A percentile compares a stretch with the other conserved stretches of the same genome.
Conservation (phyloP, 2,113 vertebrate genomes). For the Ramphastos sulfuratus region DNA sequence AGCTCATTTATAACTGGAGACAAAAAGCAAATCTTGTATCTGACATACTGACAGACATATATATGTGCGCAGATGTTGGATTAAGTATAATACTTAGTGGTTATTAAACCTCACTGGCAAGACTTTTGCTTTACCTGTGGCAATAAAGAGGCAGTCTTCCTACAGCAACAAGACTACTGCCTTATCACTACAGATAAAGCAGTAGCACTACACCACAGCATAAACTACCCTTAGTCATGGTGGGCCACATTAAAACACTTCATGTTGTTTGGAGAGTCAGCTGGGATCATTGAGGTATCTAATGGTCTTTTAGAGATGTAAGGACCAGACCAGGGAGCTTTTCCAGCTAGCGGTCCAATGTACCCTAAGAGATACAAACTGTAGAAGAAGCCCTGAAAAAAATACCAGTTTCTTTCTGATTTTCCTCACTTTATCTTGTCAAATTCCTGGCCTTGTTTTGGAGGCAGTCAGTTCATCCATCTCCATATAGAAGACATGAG, state of each 20-base stretch:
- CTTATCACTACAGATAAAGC: background rate
- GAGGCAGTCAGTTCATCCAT: slow-evolving; percentile 48
- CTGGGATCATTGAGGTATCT: background rate
- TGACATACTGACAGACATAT: background rate
- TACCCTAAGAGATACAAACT: background rate
- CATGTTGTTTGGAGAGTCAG: background rate
- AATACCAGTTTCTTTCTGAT: slow-evolving; percentile 43
- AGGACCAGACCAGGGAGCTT: background rate
- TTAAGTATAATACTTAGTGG: background rate
- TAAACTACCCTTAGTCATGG: background rate
- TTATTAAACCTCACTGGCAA: background rate
- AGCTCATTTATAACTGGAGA: background rate
- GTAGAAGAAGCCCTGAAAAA: background rate
- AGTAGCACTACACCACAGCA: background rate
- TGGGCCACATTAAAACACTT: background rate
- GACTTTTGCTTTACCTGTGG: background rate
- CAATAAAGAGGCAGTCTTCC: background rate
- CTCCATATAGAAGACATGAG: slow-evolving; percentile 59
- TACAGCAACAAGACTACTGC: background rate
- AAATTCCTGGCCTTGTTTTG: slow-evolving; percentile 29
- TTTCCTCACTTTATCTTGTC: slow-evolving; percentile 31
- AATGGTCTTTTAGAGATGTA: background rate
- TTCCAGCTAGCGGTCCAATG: background rate
- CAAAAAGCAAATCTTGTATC: background rate
- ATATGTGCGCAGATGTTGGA: background rate